A percentile compares a stretch with the other conserved stretches of the same genome.
phyloP scores from a whole-genome alignment of 2,888 invertebrate species.

The Erannis defoliaria region DNA sequence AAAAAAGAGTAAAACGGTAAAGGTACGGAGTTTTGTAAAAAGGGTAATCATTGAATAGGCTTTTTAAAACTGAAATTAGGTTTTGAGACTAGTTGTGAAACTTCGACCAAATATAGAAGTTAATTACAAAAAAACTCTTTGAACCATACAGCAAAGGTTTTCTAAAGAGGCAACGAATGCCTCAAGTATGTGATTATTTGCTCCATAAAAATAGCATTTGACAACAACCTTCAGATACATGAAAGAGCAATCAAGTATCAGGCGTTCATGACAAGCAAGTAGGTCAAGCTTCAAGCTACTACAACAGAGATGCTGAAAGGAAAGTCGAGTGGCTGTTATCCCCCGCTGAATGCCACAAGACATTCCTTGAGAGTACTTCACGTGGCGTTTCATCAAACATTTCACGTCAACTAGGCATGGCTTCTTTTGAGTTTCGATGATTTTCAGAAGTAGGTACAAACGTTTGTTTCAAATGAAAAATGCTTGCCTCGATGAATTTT shows the following conservation, averaged over 20 bases:
- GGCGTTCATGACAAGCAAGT: slow-evolving; percentile 48
- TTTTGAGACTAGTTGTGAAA: too few species aligned
- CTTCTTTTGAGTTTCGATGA: slow-evolving; percentile 3
- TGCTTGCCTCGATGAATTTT: slow-evolving; percentile 14
- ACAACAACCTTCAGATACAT: slow-evolving; percentile 6
- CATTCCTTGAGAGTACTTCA: slow-evolving; percentile 24
- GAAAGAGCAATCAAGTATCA: slow-evolving; percentile 35
- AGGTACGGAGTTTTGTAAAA: too few species aligned
- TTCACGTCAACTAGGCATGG: slow-evolving; percentile 19
- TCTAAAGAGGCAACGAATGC: neutral
- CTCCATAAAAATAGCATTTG: slow-evolving; percentile 12
- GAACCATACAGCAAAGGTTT: neutral
- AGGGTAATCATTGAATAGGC: too few species aligned
- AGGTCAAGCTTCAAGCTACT: slow-evolving; percentile 51
- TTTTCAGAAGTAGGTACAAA: slow-evolving; percentile 10
- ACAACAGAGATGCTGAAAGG: slow-evolving; percentile 38
- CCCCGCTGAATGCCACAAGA: slow-evolving; percentile 25
- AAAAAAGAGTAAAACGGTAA: too few species aligned
- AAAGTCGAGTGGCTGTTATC: slow-evolving; percentile 18
- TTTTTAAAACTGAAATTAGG: too few species aligned
- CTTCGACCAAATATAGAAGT: neutral
- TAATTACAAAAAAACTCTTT: neutral
- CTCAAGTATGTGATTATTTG: slow-evolving; percentile 3
- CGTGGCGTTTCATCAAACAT: slow-evolving; percentile 28
- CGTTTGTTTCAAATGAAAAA: slow-evolving; percentile 20